Evolutionary conservation across 2,888 invertebrate species (phyloP), one percentile per base, ranked within the genome.

Genomic region (Caenorhabditis doughertyi): DNA sequence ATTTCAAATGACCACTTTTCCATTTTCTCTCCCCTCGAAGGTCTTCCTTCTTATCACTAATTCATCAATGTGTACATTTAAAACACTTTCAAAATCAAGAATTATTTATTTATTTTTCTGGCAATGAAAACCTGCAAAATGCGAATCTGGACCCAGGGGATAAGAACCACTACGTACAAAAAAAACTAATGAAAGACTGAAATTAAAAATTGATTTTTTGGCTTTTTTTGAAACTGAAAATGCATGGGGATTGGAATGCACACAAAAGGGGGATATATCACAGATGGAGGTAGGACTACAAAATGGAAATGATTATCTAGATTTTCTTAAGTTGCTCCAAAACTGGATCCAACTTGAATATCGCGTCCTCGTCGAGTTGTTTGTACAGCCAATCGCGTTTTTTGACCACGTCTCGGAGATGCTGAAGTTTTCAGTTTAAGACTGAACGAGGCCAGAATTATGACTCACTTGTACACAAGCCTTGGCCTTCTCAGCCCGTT

Each of bases 401-500:
- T 21, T 76, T 76, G 58, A 76, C 76, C 13, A 76, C 9, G 23
- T 58, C 60, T 3, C 76, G 58, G 51, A 76, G 76, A 13, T 67
- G 76, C 68, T 76, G 67, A 35, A 74, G 32, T 64, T 64, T 11
- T 23, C 8, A 9, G 27, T 7, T 42, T 32, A 25, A 55, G n/a
- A 42, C 16, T 44, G 13, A 53, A 42, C 25, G 53, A 64, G 53
- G 18, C 5, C 21, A 11, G 16, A 13, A 47, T 55, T 55, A 56
- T 44, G 32, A 49, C 53, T 35, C 27, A 85, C 85, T 64, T 85
- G 67, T 9, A 86, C 49, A 71, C 84, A 83, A 27, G 55, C n/a
- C n/a, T 71, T 64, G 8, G 84, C 81, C 58, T 84, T 84, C n/a
- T 81, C 83, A 13, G 76, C 35, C 13, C 86, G 23, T 49, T 86